Base-by-base conservation (phyloP, 92 coral and sea anemone species). In the Zoanthus gigantus region DNA sequence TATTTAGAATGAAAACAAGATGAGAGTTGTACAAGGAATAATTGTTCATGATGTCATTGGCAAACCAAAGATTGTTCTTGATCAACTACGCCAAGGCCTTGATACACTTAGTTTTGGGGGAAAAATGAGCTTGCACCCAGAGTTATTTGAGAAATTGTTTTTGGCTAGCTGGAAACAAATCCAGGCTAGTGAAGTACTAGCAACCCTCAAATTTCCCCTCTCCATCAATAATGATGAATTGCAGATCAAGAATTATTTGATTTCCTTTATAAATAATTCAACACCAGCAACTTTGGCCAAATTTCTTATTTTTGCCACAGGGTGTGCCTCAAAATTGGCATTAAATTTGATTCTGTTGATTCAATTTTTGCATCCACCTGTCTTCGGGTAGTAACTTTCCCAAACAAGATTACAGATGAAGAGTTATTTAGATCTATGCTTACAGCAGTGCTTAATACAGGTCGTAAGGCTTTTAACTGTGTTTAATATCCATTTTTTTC, bases 351-450 rank as follows among this genome's bases (percentile, higher is more conserved):
- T 17, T 18, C 53, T 48, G 80, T 56, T 31, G 18, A 75, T 66
- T 53, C 91, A 31, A 87, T 91, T 32, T 91, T 87, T 83, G 88
- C 93, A 37, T 91, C 91, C 45, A 87, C 91, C 37, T 91, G 91
- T 52, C 45, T 71, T 37, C 75, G 23, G 17, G 66, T 17, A 58
- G 66, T 58, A 58, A 12, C 66, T 58, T 58, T 58, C 14, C 66
- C 66, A 12, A 58, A 6, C 66, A 58, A 58, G 66, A 58, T 58
- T 58, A 18, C 66, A 12, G 66, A 58, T 6, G 66, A 58, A 18
- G 66, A 58, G 66, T 18, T 58, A 4, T 58, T 14, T 58, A 14
- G 12, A 18, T 58, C 66, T 58, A 58, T 58, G 66, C 66, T 58
- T 17, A 58, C 66, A 58, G 66, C 66, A 58, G 56, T 60, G 5